These are phyloP conservation scores for Drosophila picticornis DNA, from an alignment of 2,888 invertebrate species.

Conservation along the genomic window DNA sequence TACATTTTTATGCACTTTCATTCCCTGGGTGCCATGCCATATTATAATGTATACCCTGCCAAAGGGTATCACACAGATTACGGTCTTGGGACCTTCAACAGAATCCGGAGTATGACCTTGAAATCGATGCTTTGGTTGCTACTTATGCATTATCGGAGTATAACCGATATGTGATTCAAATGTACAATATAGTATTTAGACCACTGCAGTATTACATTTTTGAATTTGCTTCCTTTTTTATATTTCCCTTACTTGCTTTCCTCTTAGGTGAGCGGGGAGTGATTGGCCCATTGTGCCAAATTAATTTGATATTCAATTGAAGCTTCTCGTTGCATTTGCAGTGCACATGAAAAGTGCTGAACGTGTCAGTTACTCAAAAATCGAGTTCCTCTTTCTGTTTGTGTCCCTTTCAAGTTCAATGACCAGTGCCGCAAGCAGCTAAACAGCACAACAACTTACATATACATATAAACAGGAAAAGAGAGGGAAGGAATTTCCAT, in stretches of 20 bases:
- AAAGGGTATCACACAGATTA: not conserved
- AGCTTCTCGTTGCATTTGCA: slow-evolving; percentile 24
- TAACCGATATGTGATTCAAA: not conserved
- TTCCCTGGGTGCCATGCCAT: slow-evolving; percentile 35
- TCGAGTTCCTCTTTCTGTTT: not conserved
- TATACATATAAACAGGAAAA: slow-evolving; percentile 1
- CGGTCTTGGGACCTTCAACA: not conserved
- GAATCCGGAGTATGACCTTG: not conserved
- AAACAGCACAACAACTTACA: slow-evolving; percentile 14
- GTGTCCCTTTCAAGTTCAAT: slow-evolving; percentile 49
- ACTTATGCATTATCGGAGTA: not conserved
- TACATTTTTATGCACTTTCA: slow-evolving; percentile 43
- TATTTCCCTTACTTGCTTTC: not conserved
- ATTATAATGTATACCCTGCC: slow-evolving; percentile 28
- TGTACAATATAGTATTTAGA: not conserved
- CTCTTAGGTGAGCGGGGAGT: not conserved
- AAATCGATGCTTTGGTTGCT: not conserved
- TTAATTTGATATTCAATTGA: slow-evolving; percentile 57
- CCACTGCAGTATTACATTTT: not conserved
- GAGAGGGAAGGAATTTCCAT: not conserved
- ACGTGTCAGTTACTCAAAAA: slow-evolving; percentile 33
- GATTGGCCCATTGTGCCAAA: not conserved
- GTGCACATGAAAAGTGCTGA: slow-evolving; percentile 24
- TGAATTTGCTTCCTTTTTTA: not conserved
- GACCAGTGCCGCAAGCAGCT: slow-evolving; percentile 53